These are phyloP conservation scores for Eupithecia subumbrata DNA, from an alignment of 2,888 invertebrate species.

Conservation along the genomic window DNA sequence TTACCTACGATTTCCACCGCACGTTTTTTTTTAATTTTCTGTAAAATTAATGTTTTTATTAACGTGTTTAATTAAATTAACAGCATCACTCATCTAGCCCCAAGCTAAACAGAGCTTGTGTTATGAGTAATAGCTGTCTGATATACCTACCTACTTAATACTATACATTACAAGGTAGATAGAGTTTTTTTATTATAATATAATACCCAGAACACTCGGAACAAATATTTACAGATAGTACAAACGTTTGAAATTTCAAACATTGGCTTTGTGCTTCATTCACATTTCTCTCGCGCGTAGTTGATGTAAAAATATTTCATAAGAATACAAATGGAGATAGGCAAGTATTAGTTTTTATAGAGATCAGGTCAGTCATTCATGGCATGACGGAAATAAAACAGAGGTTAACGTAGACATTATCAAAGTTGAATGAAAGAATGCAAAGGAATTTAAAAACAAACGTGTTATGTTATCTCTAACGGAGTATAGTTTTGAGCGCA, in stretches of 20 bases:
- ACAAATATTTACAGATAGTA: too few species aligned
- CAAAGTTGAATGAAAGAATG: conserved; percentile 19
- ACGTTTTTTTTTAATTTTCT: too few species aligned
- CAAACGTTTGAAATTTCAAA: background rate
- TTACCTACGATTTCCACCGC: too few species aligned
- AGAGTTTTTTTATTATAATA: too few species aligned
- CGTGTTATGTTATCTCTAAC: conserved; percentile 29
- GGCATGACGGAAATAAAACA: background rate
- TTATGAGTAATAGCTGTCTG: too few species aligned
- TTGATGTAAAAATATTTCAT: background rate
- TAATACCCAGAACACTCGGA: too few species aligned
- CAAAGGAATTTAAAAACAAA: conserved; percentile 26
- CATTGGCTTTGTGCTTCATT: background rate
- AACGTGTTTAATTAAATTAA: background rate
- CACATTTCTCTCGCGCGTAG: background rate
- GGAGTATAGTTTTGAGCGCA: conserved; percentile 42
- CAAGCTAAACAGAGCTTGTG: too few species aligned
- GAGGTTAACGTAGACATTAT: conserved; percentile 10
- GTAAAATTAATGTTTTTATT: too few species aligned
- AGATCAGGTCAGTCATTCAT: background rate
- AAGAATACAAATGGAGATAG: background rate
- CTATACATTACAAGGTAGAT: too few species aligned
- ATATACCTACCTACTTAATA: too few species aligned
- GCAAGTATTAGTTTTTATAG: background rate
- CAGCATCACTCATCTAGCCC: too few species aligned